Evolutionary conservation across 2,113 vertebrate genomes (phyloP).

Genomic region (Ctenomys sociabilis): DNA sequence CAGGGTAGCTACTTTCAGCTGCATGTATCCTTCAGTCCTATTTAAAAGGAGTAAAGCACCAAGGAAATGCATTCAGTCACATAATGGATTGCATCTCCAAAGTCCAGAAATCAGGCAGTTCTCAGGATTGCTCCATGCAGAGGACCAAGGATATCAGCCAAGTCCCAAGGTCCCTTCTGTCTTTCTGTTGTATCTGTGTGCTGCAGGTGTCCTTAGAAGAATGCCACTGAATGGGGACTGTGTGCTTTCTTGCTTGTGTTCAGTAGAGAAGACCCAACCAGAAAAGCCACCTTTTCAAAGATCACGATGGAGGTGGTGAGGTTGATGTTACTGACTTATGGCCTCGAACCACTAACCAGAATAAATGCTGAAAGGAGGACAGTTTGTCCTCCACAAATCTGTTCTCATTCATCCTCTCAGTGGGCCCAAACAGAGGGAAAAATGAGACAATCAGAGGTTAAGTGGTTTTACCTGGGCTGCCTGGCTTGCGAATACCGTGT

Average conservation of each 20-base stretch:
- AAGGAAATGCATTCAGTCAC: neutral
- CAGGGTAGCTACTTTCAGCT: neutral
- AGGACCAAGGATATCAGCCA: neutral
- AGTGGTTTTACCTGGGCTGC: neutral
- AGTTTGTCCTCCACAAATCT: neutral
- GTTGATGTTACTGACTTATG: neutral
- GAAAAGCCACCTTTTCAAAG: neutral
- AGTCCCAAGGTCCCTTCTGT: neutral
- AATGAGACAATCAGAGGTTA: neutral
- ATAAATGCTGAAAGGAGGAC: neutral
- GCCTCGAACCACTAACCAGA: neutral
- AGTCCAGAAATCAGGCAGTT: neutral
- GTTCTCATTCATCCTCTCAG: neutral
- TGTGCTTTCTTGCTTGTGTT: fast-evolving
- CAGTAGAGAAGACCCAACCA: neutral
- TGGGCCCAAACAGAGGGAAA: neutral
- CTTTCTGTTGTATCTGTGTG: neutral
- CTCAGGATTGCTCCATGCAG: neutral
- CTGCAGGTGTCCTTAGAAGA: neutral
- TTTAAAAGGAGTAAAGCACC: neutral
- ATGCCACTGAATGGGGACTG: neutral
- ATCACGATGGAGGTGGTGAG: neutral
- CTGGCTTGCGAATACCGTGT: neutral
- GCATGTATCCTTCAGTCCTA: neutral
- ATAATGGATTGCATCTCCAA: neutral